Evolutionary conservation across 2,888 invertebrate genomes (phyloP).

Genomic region (Hyppa rectilinea): DNA sequence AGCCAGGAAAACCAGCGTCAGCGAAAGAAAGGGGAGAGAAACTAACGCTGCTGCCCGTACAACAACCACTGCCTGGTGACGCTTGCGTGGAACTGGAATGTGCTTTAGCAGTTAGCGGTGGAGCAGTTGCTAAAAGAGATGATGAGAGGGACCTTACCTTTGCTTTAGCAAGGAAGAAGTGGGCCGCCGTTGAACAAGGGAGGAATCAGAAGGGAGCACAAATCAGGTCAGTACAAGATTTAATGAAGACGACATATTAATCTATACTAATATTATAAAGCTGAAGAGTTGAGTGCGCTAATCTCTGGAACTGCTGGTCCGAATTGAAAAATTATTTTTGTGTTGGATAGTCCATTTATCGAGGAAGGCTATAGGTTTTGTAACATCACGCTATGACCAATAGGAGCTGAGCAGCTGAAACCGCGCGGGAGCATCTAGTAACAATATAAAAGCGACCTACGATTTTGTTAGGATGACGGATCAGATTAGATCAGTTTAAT

Average conservation of each 20-base stretch:
- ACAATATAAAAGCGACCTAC: neutral
- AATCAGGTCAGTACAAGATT: constrained; percentile 72
- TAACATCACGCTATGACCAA: too few species aligned
- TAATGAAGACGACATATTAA: neutral
- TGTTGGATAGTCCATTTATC: too few species aligned
- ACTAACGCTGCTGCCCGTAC: constrained; percentile 1
- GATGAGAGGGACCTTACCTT: constrained; percentile 79
- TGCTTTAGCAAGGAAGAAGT: constrained; percentile 70
- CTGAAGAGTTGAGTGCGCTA: too few species aligned
- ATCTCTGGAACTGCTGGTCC: too few species aligned
- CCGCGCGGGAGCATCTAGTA: too few species aligned
- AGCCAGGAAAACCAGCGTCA: constrained; percentile 64
- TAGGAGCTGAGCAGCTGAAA: too few species aligned
- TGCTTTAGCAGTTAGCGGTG: constrained; percentile 74
- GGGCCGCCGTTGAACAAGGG: constrained; percentile 78
- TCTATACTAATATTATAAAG: too few species aligned
- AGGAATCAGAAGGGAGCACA: constrained; percentile 79
- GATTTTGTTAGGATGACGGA: neutral
- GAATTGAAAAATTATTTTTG: too few species aligned
- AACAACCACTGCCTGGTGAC: constrained; percentile 77
- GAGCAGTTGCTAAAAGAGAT: constrained; percentile 74
- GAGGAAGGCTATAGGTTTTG: too few species aligned
- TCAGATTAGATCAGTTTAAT: neutral
- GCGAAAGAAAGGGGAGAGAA: constrained; percentile 71
- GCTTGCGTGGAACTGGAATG: constrained; percentile 83